Base-by-base conservation (phyloP, 2,113 vertebrate species). In the Poicephalus gulielmi region DNA sequence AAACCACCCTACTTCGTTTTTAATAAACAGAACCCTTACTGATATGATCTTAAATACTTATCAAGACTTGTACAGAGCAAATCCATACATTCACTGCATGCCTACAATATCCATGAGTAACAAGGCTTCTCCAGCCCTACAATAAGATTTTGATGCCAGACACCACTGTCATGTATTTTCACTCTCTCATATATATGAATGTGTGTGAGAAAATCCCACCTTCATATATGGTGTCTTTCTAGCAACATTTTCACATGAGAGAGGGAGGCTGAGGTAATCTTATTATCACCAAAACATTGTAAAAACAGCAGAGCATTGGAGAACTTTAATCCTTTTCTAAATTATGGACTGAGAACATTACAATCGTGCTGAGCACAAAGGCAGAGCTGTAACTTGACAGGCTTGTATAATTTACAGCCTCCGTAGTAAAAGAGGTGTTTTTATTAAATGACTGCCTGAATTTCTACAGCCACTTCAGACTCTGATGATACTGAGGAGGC, bases 301-400 rank as follows among this genome's bases (percentile, higher is more conserved):
- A 94, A 95, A 97, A 93, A 95, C 75, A 73, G 91, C 75, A 94
- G 37, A 92, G 93, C 91, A 96, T 52, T 93, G 91, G 94, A 95
- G 86, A 93, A 95, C 86, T 96, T 94, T 97, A 98, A 98, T 98
- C 97, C 98, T 95, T 97, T 97, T 95, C 86, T 95, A 96, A 94
- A 88, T 97, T 98, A 98, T 98, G 97, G 97, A 97, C 98, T 98
- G 97, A 98, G 97, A 98, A 98, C 98, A 98, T 98, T 98, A 97
- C 98, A 98, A 97, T 97, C 97, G 19, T 97, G 95, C 97, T 97
- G 94, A 91, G 62, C 97, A 98, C 98, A 98, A 98, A 98, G 98
- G 97, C 98, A 97, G 90, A 98, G 94, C 97, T 95, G 94, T 87
- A 93, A 95, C 96, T 95, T 97, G 96, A 95, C 94, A 91, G 97